Conservation (phyloP, 2,888 invertebrate species). For the Sphaerolaimus hirsutus region DNA sequence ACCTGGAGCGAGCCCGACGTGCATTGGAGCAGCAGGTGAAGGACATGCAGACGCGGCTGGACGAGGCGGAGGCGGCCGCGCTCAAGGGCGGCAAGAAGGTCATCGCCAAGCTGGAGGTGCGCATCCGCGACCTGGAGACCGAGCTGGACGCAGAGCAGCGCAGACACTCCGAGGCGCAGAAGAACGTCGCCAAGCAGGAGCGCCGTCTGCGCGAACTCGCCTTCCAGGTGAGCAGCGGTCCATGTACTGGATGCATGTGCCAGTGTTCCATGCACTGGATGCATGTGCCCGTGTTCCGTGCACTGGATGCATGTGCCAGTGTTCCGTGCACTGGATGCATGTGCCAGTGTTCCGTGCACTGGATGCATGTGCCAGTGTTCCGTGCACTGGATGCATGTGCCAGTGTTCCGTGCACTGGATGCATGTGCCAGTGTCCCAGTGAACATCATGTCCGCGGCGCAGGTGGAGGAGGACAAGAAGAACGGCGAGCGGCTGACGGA, state of each 20-base stretch:
- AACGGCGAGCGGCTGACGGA: conserved; percentile 30
- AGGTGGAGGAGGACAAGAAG: conserved; percentile 33
- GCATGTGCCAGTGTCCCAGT: too few species aligned
- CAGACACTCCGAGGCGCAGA: conserved; percentile 29
- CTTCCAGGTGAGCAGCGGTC: conserved; percentile 25
- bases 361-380: too few species aligned
- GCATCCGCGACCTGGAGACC: conserved; percentile 61
- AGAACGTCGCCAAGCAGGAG: conserved; percentile 32
- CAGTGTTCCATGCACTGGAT: too few species aligned
- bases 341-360: too few species aligned
- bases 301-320: too few species aligned
- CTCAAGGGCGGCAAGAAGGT: conserved; percentile 97
- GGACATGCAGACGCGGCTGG: conserved; percentile 82
- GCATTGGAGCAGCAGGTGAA: conserved; percentile 86
- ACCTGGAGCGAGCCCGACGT: conserved; percentile 94
- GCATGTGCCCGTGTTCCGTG: background rate
- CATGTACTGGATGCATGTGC: too few species aligned
- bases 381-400: too few species aligned
- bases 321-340: too few species aligned
- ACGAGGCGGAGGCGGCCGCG: conserved; percentile 58
- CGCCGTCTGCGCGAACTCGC: conserved; percentile 31
- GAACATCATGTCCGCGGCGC: too few species aligned
- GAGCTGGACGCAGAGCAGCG: conserved; percentile 76
- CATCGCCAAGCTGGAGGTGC: conserved; percentile 87
- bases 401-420: too few species aligned